These are phyloP conservation scores for Pandemis heparana DNA, from an alignment of 2,888 invertebrate species.

Conservation along the genomic window DNA sequence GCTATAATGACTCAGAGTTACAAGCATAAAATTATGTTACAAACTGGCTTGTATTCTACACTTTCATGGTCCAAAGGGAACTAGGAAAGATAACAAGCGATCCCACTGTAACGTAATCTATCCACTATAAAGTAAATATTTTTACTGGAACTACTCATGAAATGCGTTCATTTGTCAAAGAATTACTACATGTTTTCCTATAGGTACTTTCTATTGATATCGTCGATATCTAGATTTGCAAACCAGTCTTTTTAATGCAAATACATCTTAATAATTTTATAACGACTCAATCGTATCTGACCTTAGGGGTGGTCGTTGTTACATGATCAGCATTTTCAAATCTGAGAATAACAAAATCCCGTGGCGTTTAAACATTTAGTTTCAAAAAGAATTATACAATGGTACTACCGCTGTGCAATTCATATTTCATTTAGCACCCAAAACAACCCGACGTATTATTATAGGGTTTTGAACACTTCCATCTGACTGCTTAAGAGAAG, in stretches of 20 bases:
- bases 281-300: not conserved
- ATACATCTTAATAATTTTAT: not conserved
- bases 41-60: too few species aligned
- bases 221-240: not conserved
- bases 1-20: too few species aligned
- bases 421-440: not conserved
- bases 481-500: slow-evolving; percentile 13
- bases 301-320: not conserved
- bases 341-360: not conserved
- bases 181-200: not conserved
- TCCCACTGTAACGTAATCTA: too few species aligned
- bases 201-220: not conserved
- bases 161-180: not conserved
- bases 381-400: not conserved
- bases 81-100: too few species aligned
- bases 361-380: not conserved
- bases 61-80: too few species aligned
- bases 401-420: not conserved
- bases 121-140: too few species aligned
- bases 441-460: slow-evolving; percentile 1
- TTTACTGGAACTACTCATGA: too few species aligned
- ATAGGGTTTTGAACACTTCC: slow-evolving; percentile 6
- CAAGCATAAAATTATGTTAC: too few species aligned
- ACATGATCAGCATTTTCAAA: not conserved
- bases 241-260: not conserved